Conservation (phyloP, 2,888 invertebrate genomes). For the Pristionchus entomophagus region DNA sequence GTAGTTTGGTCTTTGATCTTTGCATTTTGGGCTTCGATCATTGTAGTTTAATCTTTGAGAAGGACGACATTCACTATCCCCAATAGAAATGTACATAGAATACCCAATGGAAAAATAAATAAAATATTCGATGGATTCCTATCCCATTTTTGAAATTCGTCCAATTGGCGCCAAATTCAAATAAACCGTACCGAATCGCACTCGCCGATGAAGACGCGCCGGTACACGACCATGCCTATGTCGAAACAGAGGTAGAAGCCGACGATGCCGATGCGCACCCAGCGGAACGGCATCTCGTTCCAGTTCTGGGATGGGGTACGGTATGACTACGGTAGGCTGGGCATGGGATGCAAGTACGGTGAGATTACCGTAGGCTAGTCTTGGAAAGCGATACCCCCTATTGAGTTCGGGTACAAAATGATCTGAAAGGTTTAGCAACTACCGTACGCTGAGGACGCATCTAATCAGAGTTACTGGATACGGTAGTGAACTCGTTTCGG, state of each 20-base stretch:
- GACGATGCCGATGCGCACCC: constrained; percentile 88
- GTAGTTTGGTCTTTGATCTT: background rate
- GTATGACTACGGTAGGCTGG: background rate
- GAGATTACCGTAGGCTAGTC: background rate
- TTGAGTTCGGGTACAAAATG: no score
- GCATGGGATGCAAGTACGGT: no score
- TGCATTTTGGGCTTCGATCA: background rate
- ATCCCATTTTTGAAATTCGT: background rate
- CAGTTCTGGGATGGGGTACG: constrained; percentile 84
- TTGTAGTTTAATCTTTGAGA: background rate
- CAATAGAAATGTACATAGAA: no score
- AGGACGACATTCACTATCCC: no score
- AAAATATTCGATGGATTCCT: background rate
- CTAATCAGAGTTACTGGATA: no score
- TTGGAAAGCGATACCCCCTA: no score
- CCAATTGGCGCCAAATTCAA: background rate
- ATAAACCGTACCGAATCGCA: constrained; percentile 83
- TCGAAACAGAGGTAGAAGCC: constrained; percentile 87
- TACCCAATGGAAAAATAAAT: background rate
- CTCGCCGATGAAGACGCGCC: constrained; percentile 85
- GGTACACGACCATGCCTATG: constrained; percentile 91
- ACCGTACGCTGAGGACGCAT: no score
- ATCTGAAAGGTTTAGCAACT: no score
- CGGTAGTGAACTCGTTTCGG: no score
- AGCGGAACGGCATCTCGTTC: constrained; percentile 94